These are phyloP conservation scores for Drosophila willistoni DNA, from an alignment of 1,140 invertebrate genomes.

Conservation along the genomic window DNA sequence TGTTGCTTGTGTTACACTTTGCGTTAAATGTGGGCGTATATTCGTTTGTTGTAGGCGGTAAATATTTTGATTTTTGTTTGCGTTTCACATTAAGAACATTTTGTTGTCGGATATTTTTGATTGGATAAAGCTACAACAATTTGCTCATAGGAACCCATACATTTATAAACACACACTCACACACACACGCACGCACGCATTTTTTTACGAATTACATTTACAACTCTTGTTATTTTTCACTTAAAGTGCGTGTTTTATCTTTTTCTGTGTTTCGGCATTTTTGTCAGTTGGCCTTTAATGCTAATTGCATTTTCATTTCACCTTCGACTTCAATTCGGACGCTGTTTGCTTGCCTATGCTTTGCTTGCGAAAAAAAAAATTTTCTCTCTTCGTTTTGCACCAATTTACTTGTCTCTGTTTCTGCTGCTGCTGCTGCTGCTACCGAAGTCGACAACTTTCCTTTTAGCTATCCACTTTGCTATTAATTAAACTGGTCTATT, in stretches of 20 bases:
- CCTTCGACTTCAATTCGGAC: conserved; percentile 50
- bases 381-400: conserved; percentile 61
- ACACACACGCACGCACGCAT: conserved; percentile 19
- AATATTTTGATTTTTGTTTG: conserved; percentile 21
- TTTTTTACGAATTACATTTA: conserved; percentile 43
- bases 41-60: conserved; percentile 15
- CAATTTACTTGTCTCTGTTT: conserved; percentile 39
- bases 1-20: conserved; percentile 10
- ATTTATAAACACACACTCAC: conserved; percentile 16
- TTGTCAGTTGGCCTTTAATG: conserved; percentile 29
- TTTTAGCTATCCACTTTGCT: conserved; percentile 52
- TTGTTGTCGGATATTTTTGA: conserved; percentile 8
- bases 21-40: conserved; percentile 37
- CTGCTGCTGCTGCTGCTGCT: conserved; percentile 25
- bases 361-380: conserved; percentile 47
- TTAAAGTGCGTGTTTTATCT: conserved; percentile 34
- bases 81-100: conserved; percentile 33
- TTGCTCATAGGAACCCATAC: not conserved
- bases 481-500: conserved; percentile 29
- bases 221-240: conserved; percentile 54
- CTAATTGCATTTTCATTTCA: conserved; percentile 53
- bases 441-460: conserved; percentile 59
- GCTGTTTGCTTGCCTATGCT: not conserved
- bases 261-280: conserved; percentile 23
- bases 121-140: conserved; percentile 23